These are phyloP conservation scores for Gambusia yucatana DNA, from an alignment of 2,797 vertebrate genomes.

Conservation along the genomic window DNA sequence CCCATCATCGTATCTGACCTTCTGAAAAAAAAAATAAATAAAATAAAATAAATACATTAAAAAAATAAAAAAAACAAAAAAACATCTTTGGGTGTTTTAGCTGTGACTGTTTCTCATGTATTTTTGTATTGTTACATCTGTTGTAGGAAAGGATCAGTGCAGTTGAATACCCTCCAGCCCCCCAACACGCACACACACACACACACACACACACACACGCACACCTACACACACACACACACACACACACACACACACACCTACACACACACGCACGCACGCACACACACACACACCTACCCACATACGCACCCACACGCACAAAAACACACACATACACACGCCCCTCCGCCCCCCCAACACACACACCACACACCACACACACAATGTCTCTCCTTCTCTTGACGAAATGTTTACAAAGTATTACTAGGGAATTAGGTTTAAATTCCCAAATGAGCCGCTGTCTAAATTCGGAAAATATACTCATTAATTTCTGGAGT, in stretches of 20 bases:
- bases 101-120: conserved; percentile 39
- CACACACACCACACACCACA: conserved; percentile 7
- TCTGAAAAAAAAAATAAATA: conserved; percentile 25
- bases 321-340: neutral
- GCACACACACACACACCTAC: neutral
- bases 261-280: neutral
- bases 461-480: conserved; percentile 25
- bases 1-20: conserved; percentile 49
- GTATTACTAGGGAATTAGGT: neutral
- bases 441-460: conserved; percentile 12
- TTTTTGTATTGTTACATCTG: conserved; percentile 55
- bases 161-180: neutral
- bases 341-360: neutral
- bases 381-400: neutral
- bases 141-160: conserved; percentile 48
- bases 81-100: neutral
- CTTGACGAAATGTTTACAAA: neutral
- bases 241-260: neutral
- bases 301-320: neutral
- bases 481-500: conserved; percentile 28
- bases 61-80: no score
- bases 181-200: conserved; percentile 8
- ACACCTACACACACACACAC: neutral
- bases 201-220: conserved; percentile 9
- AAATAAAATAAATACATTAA: no score